phyloP scores from a whole-genome alignment of 2,888 invertebrate species.

The Geophilus truncorum region DNA sequence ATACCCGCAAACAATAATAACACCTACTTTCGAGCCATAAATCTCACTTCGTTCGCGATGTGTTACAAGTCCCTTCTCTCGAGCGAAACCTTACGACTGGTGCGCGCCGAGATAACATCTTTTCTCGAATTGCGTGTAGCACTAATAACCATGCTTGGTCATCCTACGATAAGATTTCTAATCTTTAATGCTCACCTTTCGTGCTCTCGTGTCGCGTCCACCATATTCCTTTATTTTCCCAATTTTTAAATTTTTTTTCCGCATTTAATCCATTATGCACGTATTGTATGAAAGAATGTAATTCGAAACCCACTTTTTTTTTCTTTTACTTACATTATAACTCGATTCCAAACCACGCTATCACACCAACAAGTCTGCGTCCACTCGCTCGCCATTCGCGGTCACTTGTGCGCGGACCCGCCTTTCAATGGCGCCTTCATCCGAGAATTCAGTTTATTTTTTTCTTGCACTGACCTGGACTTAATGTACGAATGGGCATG shows the following conservation, averaged over 20 bases:
- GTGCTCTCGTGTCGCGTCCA: too few species aligned
- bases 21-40: neutral
- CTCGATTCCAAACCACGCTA: neutral
- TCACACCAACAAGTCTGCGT: neutral
- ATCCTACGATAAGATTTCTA: neutral
- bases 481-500: neutral
- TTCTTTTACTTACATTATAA: neutral
- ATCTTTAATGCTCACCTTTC: neutral
- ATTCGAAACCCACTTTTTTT: too few species aligned
- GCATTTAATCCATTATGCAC: too few species aligned
- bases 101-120: neutral
- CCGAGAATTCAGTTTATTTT: neutral
- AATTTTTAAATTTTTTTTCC: too few species aligned
- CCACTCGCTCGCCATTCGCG: neutral
- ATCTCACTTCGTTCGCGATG: neutral
- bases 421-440: neutral
- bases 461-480: neutral
- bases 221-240: too few species aligned
- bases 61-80: neutral
- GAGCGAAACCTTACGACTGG: too few species aligned
- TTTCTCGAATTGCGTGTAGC: neutral
- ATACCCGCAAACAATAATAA: neutral
- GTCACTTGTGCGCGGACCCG: constrained; percentile 8
- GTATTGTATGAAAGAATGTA: too few species aligned
- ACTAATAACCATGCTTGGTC: neutral